Percentiles rank a stretch among this genome's conserved stretches.
Conservation (phyloP, 1,140 invertebrate species). For the Trichomalopsis sarcophagae region DNA sequence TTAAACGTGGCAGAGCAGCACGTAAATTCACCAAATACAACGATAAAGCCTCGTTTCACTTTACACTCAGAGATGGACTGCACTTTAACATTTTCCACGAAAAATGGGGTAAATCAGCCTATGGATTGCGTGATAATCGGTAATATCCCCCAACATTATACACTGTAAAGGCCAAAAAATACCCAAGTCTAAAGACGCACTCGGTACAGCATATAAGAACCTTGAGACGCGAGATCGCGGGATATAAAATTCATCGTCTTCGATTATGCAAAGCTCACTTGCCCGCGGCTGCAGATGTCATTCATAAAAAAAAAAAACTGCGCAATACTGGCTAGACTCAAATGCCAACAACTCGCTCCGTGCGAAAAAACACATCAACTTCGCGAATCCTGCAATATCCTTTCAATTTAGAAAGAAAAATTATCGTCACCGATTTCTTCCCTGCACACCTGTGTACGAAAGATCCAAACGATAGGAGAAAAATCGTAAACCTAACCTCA, state of each 20-base stretch:
- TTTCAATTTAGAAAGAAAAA: not conserved
- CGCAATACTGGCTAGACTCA: not conserved
- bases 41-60: no score
- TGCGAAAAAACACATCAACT: not conserved
- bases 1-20: no score
- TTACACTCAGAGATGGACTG: no score
- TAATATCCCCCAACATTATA: not conserved
- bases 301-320: constrained; percentile 4
- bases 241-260: not conserved
- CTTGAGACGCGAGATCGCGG: not conserved
- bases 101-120: not conserved
- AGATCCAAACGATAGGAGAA: not conserved
- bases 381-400: not conserved
- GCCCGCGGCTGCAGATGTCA: not conserved
- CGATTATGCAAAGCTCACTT: not conserved
- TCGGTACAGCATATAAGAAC: not conserved
- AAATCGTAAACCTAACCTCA: constrained; percentile 1
- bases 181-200: not conserved
- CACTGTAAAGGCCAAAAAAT: not conserved
- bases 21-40: no score
- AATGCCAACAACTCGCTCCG: not conserved
- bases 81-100: no score
- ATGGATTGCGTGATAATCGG: not conserved
- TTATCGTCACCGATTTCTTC: not conserved
- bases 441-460: not conserved